A percentile compares a stretch with the other conserved stretches of the same genome.
Conservation (phyloP, 2,797 vertebrate genomes). For the Lemur catta region DNA sequence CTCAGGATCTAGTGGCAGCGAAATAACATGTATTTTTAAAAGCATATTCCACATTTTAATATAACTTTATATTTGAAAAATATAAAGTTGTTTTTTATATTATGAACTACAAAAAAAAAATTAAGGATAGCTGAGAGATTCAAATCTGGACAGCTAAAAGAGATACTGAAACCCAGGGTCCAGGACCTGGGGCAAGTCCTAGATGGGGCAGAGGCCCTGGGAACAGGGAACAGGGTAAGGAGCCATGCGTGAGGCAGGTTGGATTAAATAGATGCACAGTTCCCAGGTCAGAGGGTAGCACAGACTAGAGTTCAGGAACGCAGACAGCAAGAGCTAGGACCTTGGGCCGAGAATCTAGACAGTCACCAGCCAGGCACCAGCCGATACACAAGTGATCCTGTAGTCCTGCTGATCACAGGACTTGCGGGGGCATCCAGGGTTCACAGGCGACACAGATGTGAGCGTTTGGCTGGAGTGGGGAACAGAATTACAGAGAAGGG, state of each 20-base stretch:
- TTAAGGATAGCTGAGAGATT: neutral
- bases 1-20: neutral
- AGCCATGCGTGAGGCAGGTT: neutral
- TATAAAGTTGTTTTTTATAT: neutral
- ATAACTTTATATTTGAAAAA: slow-evolving; percentile 13
- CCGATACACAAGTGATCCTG: no score
- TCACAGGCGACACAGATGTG: neutral
- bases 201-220: neutral
- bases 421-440: neutral
- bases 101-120: neutral
- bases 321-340: neutral
- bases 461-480: neutral
- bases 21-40: neutral
- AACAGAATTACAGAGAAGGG: neutral
- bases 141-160: neutral
- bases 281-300: neutral
- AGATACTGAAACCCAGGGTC: neutral
- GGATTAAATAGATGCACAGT: neutral
- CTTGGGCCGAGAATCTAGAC: neutral
- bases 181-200: neutral
- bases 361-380: neutral
- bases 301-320: neutral
- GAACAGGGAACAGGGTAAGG: neutral
- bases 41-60: slow-evolving; percentile 10
- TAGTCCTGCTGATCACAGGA: neutral